Conservation (phyloP, 53 echinoderm and acorn worm species). For the Stichopus horrens region DNA sequence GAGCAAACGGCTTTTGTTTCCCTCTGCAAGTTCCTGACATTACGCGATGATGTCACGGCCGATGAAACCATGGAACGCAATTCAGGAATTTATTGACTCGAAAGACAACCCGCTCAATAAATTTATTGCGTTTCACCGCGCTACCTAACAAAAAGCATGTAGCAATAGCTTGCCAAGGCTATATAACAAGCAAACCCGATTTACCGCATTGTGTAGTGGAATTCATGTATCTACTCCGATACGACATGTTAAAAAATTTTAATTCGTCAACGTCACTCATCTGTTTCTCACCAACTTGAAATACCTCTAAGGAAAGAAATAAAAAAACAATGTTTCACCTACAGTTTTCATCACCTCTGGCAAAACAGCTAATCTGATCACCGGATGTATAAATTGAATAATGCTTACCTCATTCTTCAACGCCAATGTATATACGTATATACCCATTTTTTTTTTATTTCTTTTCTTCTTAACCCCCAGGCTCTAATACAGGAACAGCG, state of each 20-base stretch:
- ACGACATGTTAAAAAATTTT: background rate
- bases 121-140: no score
- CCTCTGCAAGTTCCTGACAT: no score
- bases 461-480: conserved; percentile 34
- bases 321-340: background rate
- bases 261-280: background rate
- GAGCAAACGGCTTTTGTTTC: no score
- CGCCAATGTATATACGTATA: no score
- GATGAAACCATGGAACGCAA: no score
- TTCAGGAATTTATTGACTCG: no score
- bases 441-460: conserved; percentile 1
- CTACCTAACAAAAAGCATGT: no score
- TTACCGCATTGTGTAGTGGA: no score
- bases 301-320: background rate
- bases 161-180: no score
- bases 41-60: no score
- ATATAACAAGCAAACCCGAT: no score
- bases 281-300: background rate
- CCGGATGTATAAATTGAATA: conserved; percentile 5
- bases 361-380: conserved; percentile 9
- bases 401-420: background rate
- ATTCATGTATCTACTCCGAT: background rate
- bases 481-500: conserved; percentile 18
- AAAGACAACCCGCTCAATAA: no score
- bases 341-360: conserved; percentile 12